Evolutionary conservation across 2,888 invertebrate genomes (phyloP).

Genomic region (Scaptodrosophila latifasciaeformis): DNA sequence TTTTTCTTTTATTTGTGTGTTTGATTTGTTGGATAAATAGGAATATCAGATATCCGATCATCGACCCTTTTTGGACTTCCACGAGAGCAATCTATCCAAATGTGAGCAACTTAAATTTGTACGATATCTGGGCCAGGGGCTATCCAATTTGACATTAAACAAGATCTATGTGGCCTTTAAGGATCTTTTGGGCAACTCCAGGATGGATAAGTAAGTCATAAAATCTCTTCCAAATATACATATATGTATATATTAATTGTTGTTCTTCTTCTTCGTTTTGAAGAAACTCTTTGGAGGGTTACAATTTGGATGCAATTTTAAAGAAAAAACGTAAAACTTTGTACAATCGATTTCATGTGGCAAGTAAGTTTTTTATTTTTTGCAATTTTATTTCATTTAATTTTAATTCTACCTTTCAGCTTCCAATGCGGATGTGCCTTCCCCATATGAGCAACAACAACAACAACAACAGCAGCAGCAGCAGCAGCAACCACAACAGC

Average conservation of each 20-base stretch:
- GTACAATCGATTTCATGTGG: constrained; percentile 71
- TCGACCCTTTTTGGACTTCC: constrained; percentile 75
- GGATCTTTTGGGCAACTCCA: constrained; percentile 71
- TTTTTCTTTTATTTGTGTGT: not conserved
- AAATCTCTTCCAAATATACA: not conserved
- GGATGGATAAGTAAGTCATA: constrained; percentile 71
- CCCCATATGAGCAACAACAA: constrained; percentile 36
- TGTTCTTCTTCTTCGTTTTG: constrained; percentile 5
- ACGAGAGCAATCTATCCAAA: constrained; percentile 75
- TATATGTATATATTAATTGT: not conserved
- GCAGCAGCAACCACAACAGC: constrained; percentile 6
- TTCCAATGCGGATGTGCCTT: constrained; percentile 44
- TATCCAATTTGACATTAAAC: constrained; percentile 74
- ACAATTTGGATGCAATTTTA: constrained; percentile 71
- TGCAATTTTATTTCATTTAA: not conserved
- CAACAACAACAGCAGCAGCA: constrained; percentile 16
- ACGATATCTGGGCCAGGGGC: constrained; percentile 75
- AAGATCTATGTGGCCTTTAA: constrained; percentile 74
- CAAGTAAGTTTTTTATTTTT: constrained; percentile 54
- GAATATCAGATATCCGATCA: constrained; percentile 75
- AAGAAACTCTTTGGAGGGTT: constrained; percentile 69
- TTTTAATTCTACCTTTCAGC: constrained; percentile 17
- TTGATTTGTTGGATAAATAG: constrained; percentile 40
- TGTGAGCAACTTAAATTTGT: constrained; percentile 75
- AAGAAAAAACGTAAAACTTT: constrained; percentile 74